phyloP scores from a whole-genome alignment of 1,140 invertebrate genomes.

The Helicorthomorpha holstii region DNA sequence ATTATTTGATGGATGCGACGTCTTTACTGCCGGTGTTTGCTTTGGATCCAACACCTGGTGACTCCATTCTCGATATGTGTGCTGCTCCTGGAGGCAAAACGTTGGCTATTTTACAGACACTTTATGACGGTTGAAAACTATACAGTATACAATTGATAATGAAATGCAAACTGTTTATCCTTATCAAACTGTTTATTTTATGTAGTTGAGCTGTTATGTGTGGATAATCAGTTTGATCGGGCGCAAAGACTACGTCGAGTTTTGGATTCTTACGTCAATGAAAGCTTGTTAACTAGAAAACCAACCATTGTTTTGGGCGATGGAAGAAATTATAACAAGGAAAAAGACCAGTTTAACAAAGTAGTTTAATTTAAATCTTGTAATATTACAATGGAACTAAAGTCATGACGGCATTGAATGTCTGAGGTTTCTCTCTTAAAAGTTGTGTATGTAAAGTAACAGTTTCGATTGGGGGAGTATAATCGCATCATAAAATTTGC shows the following conservation, averaged over 20 bases:
- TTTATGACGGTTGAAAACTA: constrained; percentile 38
- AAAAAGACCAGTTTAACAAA: constrained; percentile 30
- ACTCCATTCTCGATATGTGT: constrained; percentile 81
- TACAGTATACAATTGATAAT: too few relatives aligned
- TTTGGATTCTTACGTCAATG: constrained; percentile 45
- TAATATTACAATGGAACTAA: too few relatives aligned
- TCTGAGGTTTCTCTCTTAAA: too few relatives aligned
- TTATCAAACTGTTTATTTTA: too few relatives aligned
- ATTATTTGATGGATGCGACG: constrained; percentile 64
- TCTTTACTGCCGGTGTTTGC: constrained; percentile 81
- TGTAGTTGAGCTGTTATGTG: constrained; percentile 46
- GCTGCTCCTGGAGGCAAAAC: constrained; percentile 91
- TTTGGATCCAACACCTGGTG: constrained; percentile 55
- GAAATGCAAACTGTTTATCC: too few relatives aligned
- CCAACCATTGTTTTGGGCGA: background rate
- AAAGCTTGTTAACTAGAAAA: constrained; percentile 8
- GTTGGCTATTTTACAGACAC: constrained; percentile 67
- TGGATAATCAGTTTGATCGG: constrained; percentile 52
- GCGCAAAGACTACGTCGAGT: constrained; percentile 41
- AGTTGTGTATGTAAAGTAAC: too few relatives aligned
- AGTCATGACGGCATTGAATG: too few relatives aligned
- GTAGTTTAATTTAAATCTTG: too few relatives aligned
- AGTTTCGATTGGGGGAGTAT: too few relatives aligned
- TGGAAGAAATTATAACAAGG: constrained; percentile 25
- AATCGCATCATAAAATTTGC: too few relatives aligned